Conservation (phyloP, 1,140 invertebrate species). For the Aphaenogaster floridana region DNA sequence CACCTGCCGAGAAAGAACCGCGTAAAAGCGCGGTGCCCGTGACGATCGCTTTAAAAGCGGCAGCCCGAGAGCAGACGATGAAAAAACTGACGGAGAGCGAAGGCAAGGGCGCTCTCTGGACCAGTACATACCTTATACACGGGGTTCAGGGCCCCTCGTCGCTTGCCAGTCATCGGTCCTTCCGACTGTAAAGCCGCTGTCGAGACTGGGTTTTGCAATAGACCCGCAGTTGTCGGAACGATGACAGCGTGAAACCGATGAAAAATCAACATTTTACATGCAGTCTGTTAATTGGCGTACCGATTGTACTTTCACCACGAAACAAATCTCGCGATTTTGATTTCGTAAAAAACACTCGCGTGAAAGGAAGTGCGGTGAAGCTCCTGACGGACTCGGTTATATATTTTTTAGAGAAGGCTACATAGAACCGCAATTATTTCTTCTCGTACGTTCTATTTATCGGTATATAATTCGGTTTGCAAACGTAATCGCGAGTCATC, state of each 20-base stretch:
- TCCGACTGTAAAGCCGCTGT: constrained; percentile 78
- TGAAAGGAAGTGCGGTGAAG: neutral
- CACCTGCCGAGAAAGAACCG: constrained; percentile 76
- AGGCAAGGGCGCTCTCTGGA: constrained; percentile 75
- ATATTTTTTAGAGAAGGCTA: neutral
- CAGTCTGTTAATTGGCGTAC: neutral
- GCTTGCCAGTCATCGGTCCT: constrained; percentile 76
- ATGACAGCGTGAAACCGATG: constrained; percentile 29
- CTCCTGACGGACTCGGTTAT: neutral
- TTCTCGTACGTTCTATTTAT: neutral
- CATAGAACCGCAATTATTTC: neutral
- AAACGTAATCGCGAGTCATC: constrained; percentile 23
- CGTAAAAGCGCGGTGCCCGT: constrained; percentile 77
- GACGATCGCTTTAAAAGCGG: constrained; percentile 79
- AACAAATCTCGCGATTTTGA: neutral
- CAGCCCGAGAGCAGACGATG: constrained; percentile 79
- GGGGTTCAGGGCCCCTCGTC: constrained; percentile 75
- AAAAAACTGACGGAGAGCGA: constrained; percentile 81
- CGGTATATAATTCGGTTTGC: neutral
- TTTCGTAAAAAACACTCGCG: neutral
- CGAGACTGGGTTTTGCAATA: constrained; percentile 63
- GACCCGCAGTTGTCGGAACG: constrained; percentile 16
- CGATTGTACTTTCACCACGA: neutral
- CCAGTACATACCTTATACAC: constrained; percentile 80
- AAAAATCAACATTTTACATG: constrained; percentile 25